Base-by-base conservation (phyloP, 2,888 invertebrate genomes). In the Drosophila birchii region DNA sequence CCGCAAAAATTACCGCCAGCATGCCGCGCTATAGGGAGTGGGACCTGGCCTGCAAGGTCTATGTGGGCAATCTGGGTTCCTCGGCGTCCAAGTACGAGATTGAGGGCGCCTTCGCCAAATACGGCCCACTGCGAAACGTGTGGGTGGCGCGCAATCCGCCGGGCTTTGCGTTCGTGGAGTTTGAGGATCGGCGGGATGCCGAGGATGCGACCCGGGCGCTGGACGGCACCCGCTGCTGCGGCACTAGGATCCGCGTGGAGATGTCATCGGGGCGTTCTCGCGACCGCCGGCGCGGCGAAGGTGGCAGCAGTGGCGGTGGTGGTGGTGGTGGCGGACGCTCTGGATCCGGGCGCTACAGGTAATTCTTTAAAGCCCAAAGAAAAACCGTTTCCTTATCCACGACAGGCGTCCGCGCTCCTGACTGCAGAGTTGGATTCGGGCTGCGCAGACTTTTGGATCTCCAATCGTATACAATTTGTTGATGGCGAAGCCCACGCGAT, bases 141-240 rank as follows among this genome's bases (percentile, higher is more conserved):
- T 98, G 97, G 97, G 97, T 98, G 12, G 97, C 97, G 0, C 93
- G 97, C 88, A 97, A 97, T 91, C 97, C 97, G 56, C 97, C 97
- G 16, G 97, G 97, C 26, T 97, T 97, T 93, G 97, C 97, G 0
- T 97, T 97, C 92, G 96, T 97, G 20, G 97, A 97, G 92, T 97
- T 96, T 91, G 96, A 97, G 92, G 97, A 97, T 91, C 94, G 95
- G 39, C 93, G 97, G 63, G 97, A 97, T 92, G 97, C 97, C 3
- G 96, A 96, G 91, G 97, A 97, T 92, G 96, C 97, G 74, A 96
- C 96, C 18, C 93, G 96, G 80, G 96, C 95, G 53, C 93, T 97
- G 76, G 96, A 96, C 91, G 96, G 96, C 94, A 95, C 95, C 67
- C 95, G 97, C 55, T 96, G 97, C 93, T 97, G 97, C 93, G 97